phyloP scores from a whole-genome alignment of 2,797 vertebrate genomes.

The Poeciliopsis infans region DNA sequence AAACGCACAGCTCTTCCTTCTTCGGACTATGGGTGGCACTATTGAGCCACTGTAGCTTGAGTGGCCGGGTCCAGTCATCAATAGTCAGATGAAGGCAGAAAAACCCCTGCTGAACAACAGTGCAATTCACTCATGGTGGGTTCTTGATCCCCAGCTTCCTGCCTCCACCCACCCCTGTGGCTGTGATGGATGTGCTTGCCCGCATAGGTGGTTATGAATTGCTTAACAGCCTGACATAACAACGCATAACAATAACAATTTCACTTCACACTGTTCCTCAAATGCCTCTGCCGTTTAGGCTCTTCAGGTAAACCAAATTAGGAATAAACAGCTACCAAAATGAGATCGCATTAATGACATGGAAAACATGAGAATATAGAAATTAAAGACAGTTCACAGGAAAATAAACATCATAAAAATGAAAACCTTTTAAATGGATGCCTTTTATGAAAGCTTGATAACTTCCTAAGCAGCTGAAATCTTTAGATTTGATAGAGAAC shows the following conservation, averaged over 20 bases:
- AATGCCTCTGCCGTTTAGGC: conserved; percentile 37
- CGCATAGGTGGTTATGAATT: conserved; percentile 71
- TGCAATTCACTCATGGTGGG: conserved; percentile 42
- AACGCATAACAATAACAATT: conserved; percentile 73
- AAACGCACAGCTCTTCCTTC: conserved; percentile 22
- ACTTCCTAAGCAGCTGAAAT: background rate
- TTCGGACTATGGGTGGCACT: conserved; percentile 70
- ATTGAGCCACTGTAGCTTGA: conserved; percentile 58
- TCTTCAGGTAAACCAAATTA: conserved; percentile 51
- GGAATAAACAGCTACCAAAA: conserved; percentile 56
- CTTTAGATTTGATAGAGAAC: background rate
- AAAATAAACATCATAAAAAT: background rate
- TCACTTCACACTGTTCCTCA: conserved; percentile 59
- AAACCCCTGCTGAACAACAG: conserved; percentile 25
- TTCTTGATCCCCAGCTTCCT: conserved; percentile 33
- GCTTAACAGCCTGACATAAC: conserved; percentile 69
- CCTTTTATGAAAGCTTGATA: conserved; percentile 8
- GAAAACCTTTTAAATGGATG: conserved; percentile 13
- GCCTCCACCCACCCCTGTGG: conserved; percentile 44
- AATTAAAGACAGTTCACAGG: conserved; percentile 37
- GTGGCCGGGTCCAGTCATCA: conserved; percentile 48
- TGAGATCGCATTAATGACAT: conserved; percentile 43
- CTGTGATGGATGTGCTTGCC: conserved; percentile 64
- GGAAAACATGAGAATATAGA: conserved; percentile 40
- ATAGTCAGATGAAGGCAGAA: conserved; percentile 45